Evolutionary conservation across 2,113 vertebrate genomes (phyloP), one percentile per base, ranked within the genome.

Genomic region (Gallinago media): DNA sequence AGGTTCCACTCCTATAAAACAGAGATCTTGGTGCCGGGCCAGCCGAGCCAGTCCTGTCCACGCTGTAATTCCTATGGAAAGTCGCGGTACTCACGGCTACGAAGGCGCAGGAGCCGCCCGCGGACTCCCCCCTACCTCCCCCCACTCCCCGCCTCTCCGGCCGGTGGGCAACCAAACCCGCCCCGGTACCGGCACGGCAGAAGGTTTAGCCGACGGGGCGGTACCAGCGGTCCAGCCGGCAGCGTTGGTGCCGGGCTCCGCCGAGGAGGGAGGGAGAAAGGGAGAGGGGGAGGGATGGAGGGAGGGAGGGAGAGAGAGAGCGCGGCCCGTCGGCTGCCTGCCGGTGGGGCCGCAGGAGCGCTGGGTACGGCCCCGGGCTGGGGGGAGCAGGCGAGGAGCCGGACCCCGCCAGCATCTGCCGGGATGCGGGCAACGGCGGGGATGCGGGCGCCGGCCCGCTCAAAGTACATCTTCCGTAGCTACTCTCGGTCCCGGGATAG

Each of bases 31-130:
- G 7, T 66, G 10, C 73, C 89, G 62, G 90, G 89, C 87, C 36
- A 85, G 86, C 95, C 84, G 31, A 76, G 62, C 23, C 77, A 90
- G 93, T 95, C 65, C 95, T 38, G 62, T 84, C 89, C 73, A 17
- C 67, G 75, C 94, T 91, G 97, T 96, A 97, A 96, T 97, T 98
- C 97, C 97, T 97, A 97, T 96, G 98, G 97, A 97, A 98, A 97
- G 92, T 94, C 76, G 47, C 92, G 61, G 88, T 82, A 38, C 95
- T 66, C 94, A 59, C 72, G 86, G 96, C 94, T 89, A 68, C 77
- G 38, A 54, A 86, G 65, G 82, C 80, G 40, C 47, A 82, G 71
- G 50, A 50, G 66, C 50, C 52, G 47, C 36, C 32, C 50, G 58
- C 27, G 32, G 77, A 8, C 49, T 54, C 62, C 47, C 19, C 47